Conservation (phyloP, 2,113 vertebrate species). For the Calyptomena viridis region DNA sequence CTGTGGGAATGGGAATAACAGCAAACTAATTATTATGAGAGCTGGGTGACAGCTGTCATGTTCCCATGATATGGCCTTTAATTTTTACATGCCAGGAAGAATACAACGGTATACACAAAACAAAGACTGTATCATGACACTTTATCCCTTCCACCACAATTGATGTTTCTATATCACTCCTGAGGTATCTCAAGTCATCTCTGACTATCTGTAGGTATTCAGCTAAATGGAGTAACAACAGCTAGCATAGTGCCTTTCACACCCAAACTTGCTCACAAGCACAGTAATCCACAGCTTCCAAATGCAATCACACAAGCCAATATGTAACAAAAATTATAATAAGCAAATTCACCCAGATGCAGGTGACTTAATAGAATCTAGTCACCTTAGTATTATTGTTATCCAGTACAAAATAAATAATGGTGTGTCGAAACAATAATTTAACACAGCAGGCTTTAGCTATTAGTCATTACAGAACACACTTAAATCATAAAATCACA, state of each 20-base stretch:
- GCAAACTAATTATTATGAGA: background rate
- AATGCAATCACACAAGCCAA: background rate
- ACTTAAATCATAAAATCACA: background rate
- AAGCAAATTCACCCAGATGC: background rate
- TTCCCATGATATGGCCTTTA: background rate
- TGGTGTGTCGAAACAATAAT: background rate
- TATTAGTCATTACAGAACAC: background rate
- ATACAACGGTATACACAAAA: background rate
- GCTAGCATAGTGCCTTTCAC: background rate
- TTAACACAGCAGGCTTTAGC: background rate
- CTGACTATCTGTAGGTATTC: background rate
- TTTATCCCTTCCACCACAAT: background rate
- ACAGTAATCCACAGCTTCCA: background rate
- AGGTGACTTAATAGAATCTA: background rate
- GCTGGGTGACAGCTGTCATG: background rate
- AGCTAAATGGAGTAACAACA: background rate
- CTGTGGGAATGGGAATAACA: background rate
- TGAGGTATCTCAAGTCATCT: background rate
- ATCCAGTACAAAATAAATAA: slow-evolving; percentile 4
- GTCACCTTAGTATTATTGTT: background rate
- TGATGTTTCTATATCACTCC: background rate
- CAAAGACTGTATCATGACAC: background rate
- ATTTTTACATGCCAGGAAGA: background rate
- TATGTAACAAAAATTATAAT: background rate
- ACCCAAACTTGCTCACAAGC: background rate